These are phyloP conservation scores for Drosophila conformis DNA, from an alignment of 2,888 invertebrate genomes.

Conservation along the genomic window DNA sequence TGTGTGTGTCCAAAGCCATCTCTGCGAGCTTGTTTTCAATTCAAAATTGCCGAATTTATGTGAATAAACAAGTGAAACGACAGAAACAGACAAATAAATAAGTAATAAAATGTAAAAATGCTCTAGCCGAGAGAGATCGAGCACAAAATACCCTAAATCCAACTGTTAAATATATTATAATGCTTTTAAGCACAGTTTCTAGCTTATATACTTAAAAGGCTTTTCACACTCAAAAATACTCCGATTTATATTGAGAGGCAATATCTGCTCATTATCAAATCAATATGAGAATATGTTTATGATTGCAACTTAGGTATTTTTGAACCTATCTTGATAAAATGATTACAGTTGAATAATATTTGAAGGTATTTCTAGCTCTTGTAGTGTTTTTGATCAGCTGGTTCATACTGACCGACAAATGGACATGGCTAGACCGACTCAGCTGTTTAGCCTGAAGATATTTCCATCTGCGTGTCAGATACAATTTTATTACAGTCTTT, in stretches of 20 bases:
- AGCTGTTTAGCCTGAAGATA: background rate
- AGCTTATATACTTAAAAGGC: background rate
- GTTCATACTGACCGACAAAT: too few relatives aligned
- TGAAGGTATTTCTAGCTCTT: background rate
- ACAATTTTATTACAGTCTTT: background rate
- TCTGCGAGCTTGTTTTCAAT: slow-evolving; percentile 33
- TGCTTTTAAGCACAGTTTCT: background rate
- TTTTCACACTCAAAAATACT: background rate
- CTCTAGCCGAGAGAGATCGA: background rate
- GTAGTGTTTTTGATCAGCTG: background rate
- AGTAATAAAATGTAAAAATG: background rate
- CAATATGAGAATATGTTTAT: background rate
- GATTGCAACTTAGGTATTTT: background rate
- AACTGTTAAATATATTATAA: background rate
- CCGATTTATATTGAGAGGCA: background rate
- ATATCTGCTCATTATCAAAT: background rate
- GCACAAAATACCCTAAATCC: background rate
- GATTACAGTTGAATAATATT: background rate
- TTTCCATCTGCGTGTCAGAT: background rate
- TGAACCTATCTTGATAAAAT: background rate
- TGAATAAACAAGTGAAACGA: slow-evolving; percentile 28
- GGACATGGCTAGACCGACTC: background rate
- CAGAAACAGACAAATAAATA: background rate
- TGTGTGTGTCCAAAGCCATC: background rate
- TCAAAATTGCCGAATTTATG: slow-evolving; percentile 32